Percentiles rank a stretch among this genome's conserved stretches.
Evolutionary conservation across 2,888 invertebrate species (phyloP).

Genomic region (Eristalis tenax): DNA sequence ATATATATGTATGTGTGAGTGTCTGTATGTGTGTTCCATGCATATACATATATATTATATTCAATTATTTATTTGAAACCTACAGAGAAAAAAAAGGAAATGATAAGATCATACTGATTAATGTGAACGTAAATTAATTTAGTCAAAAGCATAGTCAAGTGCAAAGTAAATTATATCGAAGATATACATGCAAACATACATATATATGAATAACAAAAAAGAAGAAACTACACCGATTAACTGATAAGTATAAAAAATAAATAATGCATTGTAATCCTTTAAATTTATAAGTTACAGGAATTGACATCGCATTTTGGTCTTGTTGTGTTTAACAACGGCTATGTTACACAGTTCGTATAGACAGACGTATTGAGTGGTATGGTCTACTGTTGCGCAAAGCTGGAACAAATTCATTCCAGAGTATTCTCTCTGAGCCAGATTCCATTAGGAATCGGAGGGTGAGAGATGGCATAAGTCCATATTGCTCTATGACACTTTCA

Average conservation of each 20-base stretch:
- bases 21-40: not conserved
- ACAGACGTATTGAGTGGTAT: no score
- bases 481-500: no score
- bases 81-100: conserved; percentile 37
- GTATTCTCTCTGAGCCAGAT: no score
- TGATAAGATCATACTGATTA: conserved; percentile 12
- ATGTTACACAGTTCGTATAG: no score
- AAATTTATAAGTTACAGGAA: not conserved
- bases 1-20: no score
- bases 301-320: not conserved
- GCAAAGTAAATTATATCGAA: conserved; percentile 14
- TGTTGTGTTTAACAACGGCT: no score
- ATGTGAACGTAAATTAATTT: conserved; percentile 27
- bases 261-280: conserved; percentile 27
- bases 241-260: conserved; percentile 66
- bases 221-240: conserved; percentile 68
- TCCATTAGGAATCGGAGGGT: no score
- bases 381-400: no score
- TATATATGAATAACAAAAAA: conserved; percentile 15
- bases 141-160: conserved; percentile 47
- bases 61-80: conserved; percentile 59
- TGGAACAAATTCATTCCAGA: no score
- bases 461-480: no score
- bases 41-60: conserved; percentile 17
- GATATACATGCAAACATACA: not conserved